Evolutionary conservation across 2,113 vertebrate genomes (phyloP).

Genomic region (Campylomormyrus tamandua): DNA sequence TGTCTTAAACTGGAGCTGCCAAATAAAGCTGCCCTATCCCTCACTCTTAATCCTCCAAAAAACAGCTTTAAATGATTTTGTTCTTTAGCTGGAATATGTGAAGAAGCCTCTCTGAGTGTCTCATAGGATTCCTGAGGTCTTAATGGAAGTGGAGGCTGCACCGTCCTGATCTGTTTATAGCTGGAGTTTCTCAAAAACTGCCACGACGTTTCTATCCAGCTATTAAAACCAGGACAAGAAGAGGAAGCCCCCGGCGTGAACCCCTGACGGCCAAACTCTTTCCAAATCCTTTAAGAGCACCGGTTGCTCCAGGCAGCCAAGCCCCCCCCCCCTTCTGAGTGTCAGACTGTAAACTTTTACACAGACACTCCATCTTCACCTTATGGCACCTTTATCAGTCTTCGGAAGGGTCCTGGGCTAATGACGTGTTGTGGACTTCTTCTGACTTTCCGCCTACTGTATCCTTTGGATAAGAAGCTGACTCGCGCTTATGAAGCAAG

Average conservation of each 20-base stretch:
- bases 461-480: neutral
- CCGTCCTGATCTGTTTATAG: neutral
- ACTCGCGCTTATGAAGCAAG: neutral
- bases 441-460: neutral
- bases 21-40: neutral
- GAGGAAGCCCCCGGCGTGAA: neutral
- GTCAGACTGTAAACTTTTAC: neutral
- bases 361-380: neutral
- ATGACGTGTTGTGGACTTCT: neutral
- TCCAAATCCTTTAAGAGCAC: slow-evolving; percentile 4
- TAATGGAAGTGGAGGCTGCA: neutral
- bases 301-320: neutral
- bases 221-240: neutral
- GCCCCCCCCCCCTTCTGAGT: neutral
- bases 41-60: neutral
- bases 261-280: neutral
- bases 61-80: neutral
- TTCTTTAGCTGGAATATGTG: neutral
- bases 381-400: neutral
- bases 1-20: neutral
- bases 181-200: neutral
- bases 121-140: neutral
- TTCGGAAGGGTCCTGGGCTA: neutral
- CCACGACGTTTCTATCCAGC: neutral
- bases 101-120: neutral